Evolutionary conservation across 2,113 vertebrate genomes (phyloP), one percentile per base, ranked within the genome.

Genomic region (Recurvirostra avosetta): DNA sequence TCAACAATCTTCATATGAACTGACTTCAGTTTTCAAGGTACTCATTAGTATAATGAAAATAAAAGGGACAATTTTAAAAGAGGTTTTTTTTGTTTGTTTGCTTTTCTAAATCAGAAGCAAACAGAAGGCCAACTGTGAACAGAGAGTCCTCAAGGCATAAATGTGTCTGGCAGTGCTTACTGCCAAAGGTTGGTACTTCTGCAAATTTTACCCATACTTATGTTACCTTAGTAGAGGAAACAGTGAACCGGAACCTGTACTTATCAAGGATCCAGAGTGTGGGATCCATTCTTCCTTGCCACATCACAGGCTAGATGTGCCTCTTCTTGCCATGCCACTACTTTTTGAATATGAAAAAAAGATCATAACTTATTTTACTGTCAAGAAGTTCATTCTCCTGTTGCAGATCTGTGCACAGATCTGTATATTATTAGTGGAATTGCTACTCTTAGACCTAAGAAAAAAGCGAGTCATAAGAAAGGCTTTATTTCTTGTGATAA

Each of bases 1-100:
- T 71, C 89, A 90, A 92, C 62, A 72, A 93, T 91, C 92, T 87
- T 96, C 92, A 89, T 94, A 97, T 79, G 92, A 92, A 90, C 79
- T 58, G 47, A 53, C 84, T 95, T 92, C 74, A 90, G 38, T 94
- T 94, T 89, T 96, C 70, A 91, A 94, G 66, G 25, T 59, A 40
- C 40, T 96, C 47, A 88, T 94, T 95, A 95, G 70, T 81, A 83
- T 92, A 94, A 86, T 80, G 45, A 93, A 93, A 94, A 91, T 72
- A 94, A 94, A 93, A 90, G 55, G 34, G 27, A 94, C 27, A 47
- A 30, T 83, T 94, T 94, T 49, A 59, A 58, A 65, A 86, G 27
- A 66, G 40, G 34, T 55, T 78, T 75, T 53, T 18, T n/a, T 9
- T 25, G 50, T 63, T 83, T 92, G n/a, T 77, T 94, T 94, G 78